Base-by-base conservation (phyloP, 2,888 invertebrate genomes). In the Coelinius sp. region DNA sequence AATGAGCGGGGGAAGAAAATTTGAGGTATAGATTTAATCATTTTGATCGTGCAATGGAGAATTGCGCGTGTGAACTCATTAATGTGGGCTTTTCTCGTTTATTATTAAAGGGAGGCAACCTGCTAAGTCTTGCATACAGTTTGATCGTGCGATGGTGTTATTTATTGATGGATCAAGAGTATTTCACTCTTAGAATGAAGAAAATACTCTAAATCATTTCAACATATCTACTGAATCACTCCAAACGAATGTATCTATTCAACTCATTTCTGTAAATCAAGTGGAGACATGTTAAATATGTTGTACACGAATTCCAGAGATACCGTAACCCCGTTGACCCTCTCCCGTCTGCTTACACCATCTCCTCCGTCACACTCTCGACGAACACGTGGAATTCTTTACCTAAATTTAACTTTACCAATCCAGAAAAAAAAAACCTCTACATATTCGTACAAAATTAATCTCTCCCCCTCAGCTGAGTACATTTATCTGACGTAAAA, bases 261-360 rank as follows among this genome's bases (percentile, higher is more conserved):
- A 2, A 6, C 20, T 2, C 4, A 14, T 49, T 49, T 49, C 46
- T 20, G 46, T 49, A 49, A 49, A 49, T 49, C 46, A 49, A 49
- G 46, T 20, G 6, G 17, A 49, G 46, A 14, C 14, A 49, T 20
- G 14, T 14, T 20, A 41, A 69, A 67, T 73, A 73, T 76, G 77
- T 77, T 74, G 65, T 71, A 77, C 77, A 77, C 73, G 70, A 70
- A 77, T 77, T 77, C 77, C 67, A 52, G 35, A 73, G 70, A 77
- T 77, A 72, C 71, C 77, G 74, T 74, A 65, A 74, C 71, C 77
- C 76, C 75, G 73, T 53, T 56, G 46, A 70, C 70, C 70, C 69
- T 63, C 49, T 14, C 52, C 27, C n/a, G 52, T 52, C 52, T 27
- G 27, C 25, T 63, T n/a, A n/a, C 20, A 35, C 53, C 46, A 14